Base-by-base conservation (phyloP, 2,888 invertebrate species). In the Teleogryllus oceanicus region DNA sequence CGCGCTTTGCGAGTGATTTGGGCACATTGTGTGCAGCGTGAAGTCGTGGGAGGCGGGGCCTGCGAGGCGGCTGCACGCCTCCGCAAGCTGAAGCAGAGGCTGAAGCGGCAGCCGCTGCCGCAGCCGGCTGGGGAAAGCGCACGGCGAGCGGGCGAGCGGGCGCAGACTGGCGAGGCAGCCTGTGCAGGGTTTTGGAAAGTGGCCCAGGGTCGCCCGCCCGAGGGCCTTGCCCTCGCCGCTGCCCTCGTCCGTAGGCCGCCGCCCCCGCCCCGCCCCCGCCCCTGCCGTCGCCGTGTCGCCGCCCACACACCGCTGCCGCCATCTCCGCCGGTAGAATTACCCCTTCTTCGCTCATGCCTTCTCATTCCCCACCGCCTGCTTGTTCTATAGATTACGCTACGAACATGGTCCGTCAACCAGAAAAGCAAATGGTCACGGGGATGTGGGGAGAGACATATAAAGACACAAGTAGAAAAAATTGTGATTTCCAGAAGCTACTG, bases 131-230 rank as follows among this genome's bases (percentile, higher is more conserved):
- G 37, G 37, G 37, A 37, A 62, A 62, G 62, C n/a, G 13, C 16
- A n/a, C 62, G 62, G 62, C n/a, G 62, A 18, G 62, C 62, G 62
- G 62, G 13, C 13, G 62, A 2, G n/a, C 62, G 62, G n/a, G 16
- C 62, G 16, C 8, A 5, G 62, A 62, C 62, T 62, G 62, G 13
- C 62, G 62, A 62, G 62, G 62, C 62, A 62, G 62, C 11, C 62
- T 62, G 62, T 62, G 62, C 62, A 62, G 62, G 62, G 62, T 62
- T 62, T 62, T 62, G 62, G 62, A 62, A 62, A 62, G 62, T 62
- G 62, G 62, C 62, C 62, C 62, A 62, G 62, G 62, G 62, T 62
- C 62, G 62, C 62, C 62, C 62, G 62, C 62, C 62, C 62, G 62
- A 62, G 62, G 62, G 62, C 62, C 62, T 62, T 62, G 62, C 62